Evolutionary conservation across 2,888 invertebrate species (phyloP).

Genomic region (Schizaphis graminum): DNA sequence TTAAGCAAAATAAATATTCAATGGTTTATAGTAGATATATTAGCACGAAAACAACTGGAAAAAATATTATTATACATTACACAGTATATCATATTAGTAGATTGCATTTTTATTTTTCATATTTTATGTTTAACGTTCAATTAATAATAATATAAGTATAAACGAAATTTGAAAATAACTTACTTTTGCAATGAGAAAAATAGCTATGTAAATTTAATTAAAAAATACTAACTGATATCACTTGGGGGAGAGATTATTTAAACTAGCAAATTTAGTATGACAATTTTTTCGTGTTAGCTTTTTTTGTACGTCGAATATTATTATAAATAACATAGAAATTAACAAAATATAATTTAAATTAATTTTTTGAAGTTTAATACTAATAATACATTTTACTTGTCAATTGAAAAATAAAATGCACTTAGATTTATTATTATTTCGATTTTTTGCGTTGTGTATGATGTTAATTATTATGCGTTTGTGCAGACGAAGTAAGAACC

Average conservation of each 20-base stretch:
- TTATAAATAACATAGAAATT: too few species aligned
- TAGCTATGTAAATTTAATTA: not conserved
- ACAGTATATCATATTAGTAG: not conserved
- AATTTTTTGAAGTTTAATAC: too few species aligned
- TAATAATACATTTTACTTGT: too few species aligned
- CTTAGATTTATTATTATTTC: not conserved
- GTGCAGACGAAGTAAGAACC: constrained; percentile 86
- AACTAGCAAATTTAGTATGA: too few species aligned
- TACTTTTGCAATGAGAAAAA: not conserved
- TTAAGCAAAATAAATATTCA: not conserved
- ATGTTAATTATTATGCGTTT: not conserved
- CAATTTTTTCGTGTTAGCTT: too few species aligned
- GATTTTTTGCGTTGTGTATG: not conserved
- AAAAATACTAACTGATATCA: not conserved
- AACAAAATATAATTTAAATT: too few species aligned
- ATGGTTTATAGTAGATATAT: not conserved
- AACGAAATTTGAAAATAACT: not conserved
- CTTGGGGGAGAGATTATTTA: too few species aligned
- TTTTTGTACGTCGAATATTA: too few species aligned
- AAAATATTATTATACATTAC: not conserved
- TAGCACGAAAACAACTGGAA: not conserved
- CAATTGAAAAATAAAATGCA: not conserved
- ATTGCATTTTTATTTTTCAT: not conserved
- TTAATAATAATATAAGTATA: not conserved
- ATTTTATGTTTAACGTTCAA: not conserved